phyloP scores from a whole-genome alignment of 2,888 invertebrate species.

The Arge pagana region DNA sequence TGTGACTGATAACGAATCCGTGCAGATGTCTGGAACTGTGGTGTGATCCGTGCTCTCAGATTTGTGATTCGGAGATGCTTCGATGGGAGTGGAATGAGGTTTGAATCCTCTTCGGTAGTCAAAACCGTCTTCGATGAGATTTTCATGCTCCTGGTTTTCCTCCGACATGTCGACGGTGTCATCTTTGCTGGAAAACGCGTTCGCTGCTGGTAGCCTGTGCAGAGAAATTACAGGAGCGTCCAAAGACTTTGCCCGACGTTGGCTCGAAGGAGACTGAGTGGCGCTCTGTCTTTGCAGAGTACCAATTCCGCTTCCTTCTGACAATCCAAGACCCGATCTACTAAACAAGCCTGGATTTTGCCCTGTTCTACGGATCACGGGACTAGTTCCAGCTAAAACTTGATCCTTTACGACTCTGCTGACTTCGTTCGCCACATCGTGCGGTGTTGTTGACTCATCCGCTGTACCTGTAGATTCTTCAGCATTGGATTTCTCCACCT shows the following conservation, averaged over 20 bases:
- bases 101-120: constrained; percentile 42
- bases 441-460: constrained; percentile 30
- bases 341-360: constrained; percentile 81
- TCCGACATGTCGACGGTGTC: constrained; percentile 82
- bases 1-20: constrained; percentile 51
- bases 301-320: constrained; percentile 81
- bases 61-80: constrained; percentile 47
- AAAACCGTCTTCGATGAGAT: constrained; percentile 66
- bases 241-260: constrained; percentile 80
- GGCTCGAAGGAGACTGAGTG: constrained; percentile 74
- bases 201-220: constrained; percentile 78
- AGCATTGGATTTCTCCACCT: constrained; percentile 23
- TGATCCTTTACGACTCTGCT: constrained; percentile 38
- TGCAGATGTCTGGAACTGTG: constrained; percentile 48
- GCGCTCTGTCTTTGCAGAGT: constrained; percentile 78
- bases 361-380: constrained; percentile 71
- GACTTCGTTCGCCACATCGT: constrained; percentile 35
- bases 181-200: constrained; percentile 87
- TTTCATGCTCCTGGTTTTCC: constrained; percentile 57
- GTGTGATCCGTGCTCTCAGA: constrained; percentile 53
- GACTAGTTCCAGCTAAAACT: constrained; percentile 70
- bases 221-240: constrained; percentile 84
- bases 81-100: constrained; percentile 37
- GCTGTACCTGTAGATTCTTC: constrained; percentile 57
- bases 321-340: constrained; percentile 77